phyloP scores from a whole-genome alignment of 2,888 invertebrate genomes.

The Scaptomyza reducta region DNA sequence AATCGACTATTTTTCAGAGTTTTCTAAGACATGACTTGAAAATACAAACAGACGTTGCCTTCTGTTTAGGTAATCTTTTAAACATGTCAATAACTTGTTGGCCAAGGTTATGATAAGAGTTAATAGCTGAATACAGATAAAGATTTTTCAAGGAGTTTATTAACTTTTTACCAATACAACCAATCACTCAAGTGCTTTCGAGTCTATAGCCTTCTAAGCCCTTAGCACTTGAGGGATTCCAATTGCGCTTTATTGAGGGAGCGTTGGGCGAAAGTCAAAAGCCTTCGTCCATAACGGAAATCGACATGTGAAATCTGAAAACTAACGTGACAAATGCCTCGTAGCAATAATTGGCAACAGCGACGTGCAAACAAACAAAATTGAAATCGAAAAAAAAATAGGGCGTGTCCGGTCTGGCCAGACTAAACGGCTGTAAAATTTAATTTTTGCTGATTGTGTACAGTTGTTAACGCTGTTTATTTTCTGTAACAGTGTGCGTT shows the following conservation, averaged over 20 bases:
- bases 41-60: not conserved
- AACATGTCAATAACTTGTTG: not conserved
- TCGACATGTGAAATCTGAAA: constrained; percentile 30
- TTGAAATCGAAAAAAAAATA: constrained; percentile 2
- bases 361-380: constrained; percentile 3
- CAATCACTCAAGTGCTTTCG: not conserved
- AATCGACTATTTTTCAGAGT: too few relatives aligned
- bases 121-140: constrained; percentile 4
- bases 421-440: constrained; percentile 71
- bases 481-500: constrained; percentile 18
- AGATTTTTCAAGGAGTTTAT: not conserved
- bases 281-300: constrained; percentile 29
- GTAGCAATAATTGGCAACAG: constrained; percentile 28
- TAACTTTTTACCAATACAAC: not conserved
- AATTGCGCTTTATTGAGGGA: not conserved
- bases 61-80: not conserved
- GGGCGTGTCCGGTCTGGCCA: constrained; percentile 49
- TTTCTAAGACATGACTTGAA: too few relatives aligned
- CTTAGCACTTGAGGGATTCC: not conserved
- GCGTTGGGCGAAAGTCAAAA: constrained; percentile 1
- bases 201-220: not conserved
- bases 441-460: constrained; percentile 63
- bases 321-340: constrained; percentile 50
- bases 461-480: constrained; percentile 22
- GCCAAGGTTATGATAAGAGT: constrained; percentile 21